These are phyloP conservation scores for Apogon hyalosoma DNA, from an alignment of 2,797 vertebrate genomes.

Conservation along the genomic window DNA sequence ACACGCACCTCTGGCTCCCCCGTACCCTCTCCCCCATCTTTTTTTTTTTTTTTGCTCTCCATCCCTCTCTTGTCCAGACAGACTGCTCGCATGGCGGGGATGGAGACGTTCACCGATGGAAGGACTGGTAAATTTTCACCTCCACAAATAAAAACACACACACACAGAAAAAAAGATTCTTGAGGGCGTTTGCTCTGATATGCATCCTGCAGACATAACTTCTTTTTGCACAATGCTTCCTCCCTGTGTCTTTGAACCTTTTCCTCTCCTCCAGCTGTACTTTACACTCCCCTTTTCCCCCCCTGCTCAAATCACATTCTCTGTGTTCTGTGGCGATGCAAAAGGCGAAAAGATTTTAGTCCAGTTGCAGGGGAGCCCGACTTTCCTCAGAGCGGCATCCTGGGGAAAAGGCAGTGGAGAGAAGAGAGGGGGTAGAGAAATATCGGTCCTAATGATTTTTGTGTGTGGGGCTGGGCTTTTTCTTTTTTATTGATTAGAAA, in stretches of 20 bases:
- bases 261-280: constrained; percentile 52
- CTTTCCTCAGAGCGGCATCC: constrained; percentile 57
- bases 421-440: constrained; percentile 59
- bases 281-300: constrained; percentile 41
- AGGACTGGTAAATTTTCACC: constrained; percentile 89
- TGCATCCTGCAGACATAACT: constrained; percentile 75
- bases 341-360: constrained; percentile 47
- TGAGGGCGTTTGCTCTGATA: constrained; percentile 60
- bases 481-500: constrained; percentile 84
- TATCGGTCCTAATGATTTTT: constrained; percentile 76
- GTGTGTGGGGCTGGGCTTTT: constrained; percentile 69
- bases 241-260: constrained; percentile 67
- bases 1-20: constrained; percentile 70
- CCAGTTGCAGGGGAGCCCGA: constrained; percentile 57
- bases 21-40: constrained; percentile 70
- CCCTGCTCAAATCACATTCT: constrained; percentile 55
- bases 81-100: constrained; percentile 89
- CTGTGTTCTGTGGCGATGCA: constrained; percentile 64
- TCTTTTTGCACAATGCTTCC: constrained; percentile 36
- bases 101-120: constrained; percentile 92
- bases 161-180: constrained; percentile 17
- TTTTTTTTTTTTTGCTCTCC: constrained; percentile 64
- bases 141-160: constrained; percentile 63
- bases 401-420: constrained; percentile 41
- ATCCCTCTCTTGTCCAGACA: constrained; percentile 83